Evolutionary conservation across 2,888 invertebrate species (phyloP).

Genomic region (Netelia inedita): DNA sequence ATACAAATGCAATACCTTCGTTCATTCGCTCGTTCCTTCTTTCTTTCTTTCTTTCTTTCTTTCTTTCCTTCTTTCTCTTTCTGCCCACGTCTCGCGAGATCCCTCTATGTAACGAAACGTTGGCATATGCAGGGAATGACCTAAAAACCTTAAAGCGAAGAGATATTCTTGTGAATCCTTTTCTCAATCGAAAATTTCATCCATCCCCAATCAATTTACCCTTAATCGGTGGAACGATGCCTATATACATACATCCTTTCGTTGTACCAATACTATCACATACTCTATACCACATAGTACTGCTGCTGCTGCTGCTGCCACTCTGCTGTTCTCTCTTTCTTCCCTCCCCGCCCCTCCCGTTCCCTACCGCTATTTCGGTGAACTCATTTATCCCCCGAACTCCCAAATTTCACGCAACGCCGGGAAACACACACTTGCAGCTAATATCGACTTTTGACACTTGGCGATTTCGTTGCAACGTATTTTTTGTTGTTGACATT

Average conservation of each 20-base stretch:
- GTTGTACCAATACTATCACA: conserved; percentile 1
- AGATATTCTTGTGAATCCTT: neutral
- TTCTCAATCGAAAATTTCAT: conserved; percentile 17
- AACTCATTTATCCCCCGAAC: conserved; percentile 52
- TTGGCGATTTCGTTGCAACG: neutral
- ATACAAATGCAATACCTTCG: conserved; percentile 57
- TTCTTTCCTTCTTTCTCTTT: conserved; percentile 56
- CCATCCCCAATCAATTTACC: conserved; percentile 26
- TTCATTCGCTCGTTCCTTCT: conserved; percentile 41
- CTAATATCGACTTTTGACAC: conserved; percentile 42
- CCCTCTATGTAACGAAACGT: conserved; percentile 16
- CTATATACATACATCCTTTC: conserved; percentile 20
- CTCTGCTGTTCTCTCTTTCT: conserved; percentile 44
- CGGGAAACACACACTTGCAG: conserved; percentile 13
- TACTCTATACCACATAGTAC: neutral
- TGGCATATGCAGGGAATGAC: conserved; percentile 50
- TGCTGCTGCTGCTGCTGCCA: conserved; percentile 30
- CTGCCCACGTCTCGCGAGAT: conserved; percentile 58
- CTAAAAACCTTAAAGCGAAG: conserved; percentile 37
- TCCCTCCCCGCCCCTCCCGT: conserved; percentile 17
- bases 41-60: conserved; percentile 64
- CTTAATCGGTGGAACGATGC: conserved; percentile 36
- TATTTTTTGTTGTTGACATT: neutral
- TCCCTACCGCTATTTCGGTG: conserved; percentile 59
- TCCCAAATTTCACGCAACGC: conserved; percentile 49